Conservation (phyloP, 2,888 invertebrate species). For the Amitus sp. region DNA sequence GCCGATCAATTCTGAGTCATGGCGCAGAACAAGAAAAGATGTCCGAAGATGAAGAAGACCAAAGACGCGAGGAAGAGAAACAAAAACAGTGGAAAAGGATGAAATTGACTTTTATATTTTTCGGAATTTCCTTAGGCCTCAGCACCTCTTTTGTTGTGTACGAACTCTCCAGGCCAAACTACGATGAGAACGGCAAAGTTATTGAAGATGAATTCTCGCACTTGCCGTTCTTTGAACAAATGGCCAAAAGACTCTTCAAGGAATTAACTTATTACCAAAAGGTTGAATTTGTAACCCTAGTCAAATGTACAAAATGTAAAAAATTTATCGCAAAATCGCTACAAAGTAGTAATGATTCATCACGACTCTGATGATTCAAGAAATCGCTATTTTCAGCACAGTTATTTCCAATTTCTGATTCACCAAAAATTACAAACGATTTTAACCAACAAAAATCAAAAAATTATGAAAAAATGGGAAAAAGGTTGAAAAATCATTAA, state of each 20-base stretch:
- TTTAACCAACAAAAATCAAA: no score
- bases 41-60: constrained; percentile 64
- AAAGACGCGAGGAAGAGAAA: constrained; percentile 69
- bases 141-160: constrained; percentile 73
- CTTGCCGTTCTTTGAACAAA: constrained; percentile 76
- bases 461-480: no score
- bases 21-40: constrained; percentile 29
- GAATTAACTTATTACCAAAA: constrained; percentile 79
- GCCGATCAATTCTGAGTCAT: constrained; percentile 1
- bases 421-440: no score
- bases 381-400: no score
- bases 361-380: no score
- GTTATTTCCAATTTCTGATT: no score
- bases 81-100: constrained; percentile 78
- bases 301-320: no score
- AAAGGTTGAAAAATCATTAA: no score
- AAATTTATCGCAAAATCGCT: no score
- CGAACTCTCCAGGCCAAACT: constrained; percentile 79
- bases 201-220: constrained; percentile 80
- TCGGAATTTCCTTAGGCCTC: constrained; percentile 71
- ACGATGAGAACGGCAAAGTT: constrained; percentile 76
- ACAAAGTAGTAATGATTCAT: no score
- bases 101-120: constrained; percentile 67
- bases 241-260: constrained; percentile 76
- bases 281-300: no score